Evolutionary conservation across 2,113 vertebrate species (phyloP).

Genomic region (Lanius collurio): DNA sequence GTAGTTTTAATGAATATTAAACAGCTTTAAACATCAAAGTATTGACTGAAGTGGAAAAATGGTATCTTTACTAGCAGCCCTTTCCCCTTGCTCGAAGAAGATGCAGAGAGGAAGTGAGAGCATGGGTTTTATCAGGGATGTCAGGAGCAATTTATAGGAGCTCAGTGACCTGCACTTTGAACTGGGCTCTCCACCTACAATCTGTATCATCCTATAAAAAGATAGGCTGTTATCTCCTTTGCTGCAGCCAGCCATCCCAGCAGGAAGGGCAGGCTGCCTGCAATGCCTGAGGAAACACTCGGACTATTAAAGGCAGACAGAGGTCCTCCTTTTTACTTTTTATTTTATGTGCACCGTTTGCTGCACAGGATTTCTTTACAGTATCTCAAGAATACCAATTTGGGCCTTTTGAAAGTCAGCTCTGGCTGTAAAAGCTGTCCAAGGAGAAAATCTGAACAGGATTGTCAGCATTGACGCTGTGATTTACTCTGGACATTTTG

Average conservation of each 20-base stretch:
- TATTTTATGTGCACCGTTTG: not conserved
- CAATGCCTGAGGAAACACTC: constrained; percentile 1
- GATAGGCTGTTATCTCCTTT: constrained; percentile 40
- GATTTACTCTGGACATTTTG: not conserved
- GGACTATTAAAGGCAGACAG: constrained; percentile 21
- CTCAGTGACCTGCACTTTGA: constrained; percentile 71
- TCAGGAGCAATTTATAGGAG: constrained; percentile 68
- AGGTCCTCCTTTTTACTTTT: constrained; percentile 1
- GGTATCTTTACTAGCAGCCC: constrained; percentile 61
- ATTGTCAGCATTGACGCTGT: not conserved
- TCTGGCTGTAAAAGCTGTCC: not conserved
- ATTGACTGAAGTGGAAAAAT: constrained; percentile 72
- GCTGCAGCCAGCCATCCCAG: not conserved
- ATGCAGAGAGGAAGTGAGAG: not conserved
- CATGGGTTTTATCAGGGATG: constrained; percentile 51
- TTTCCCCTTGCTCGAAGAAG: constrained; percentile 36
- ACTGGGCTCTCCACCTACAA: constrained; percentile 49
- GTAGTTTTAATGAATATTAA: constrained; percentile 74
- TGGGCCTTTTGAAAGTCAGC: not conserved
- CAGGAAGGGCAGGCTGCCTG: not conserved
- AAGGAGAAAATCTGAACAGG: not conserved
- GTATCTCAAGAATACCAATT: not conserved
- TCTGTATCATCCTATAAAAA: constrained; percentile 65
- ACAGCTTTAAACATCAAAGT: constrained; percentile 78
- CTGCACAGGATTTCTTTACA: not conserved